A percentile compares a stretch with the other conserved stretches of the same genome.
phyloP scores from a whole-genome alignment of 2,113 vertebrate species.

The Gobius niger region DNA sequence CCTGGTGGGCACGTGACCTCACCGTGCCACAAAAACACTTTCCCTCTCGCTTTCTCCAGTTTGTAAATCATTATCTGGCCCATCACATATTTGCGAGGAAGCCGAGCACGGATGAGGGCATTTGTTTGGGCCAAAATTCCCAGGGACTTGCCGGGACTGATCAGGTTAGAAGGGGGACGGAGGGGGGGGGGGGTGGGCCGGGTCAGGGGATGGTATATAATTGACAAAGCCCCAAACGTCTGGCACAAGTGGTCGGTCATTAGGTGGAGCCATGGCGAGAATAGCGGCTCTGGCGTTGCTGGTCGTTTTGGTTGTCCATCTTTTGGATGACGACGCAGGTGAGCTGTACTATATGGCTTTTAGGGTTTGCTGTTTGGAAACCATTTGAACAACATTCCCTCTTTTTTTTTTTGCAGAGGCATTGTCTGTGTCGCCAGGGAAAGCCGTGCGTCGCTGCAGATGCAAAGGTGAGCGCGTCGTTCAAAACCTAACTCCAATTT shows the following conservation, averaged over 20 bases:
- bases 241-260: background rate
- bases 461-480: constrained; percentile 50
- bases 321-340: constrained; percentile 49
- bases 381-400: background rate
- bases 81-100: constrained; percentile 31
- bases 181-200: background rate
- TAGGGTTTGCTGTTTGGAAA: background rate
- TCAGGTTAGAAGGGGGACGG: background rate
- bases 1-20: background rate
- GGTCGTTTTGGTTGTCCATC: constrained; percentile 48
- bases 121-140: background rate
- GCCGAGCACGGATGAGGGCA: constrained; percentile 16
- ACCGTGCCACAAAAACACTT: background rate
- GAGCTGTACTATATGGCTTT: background rate
- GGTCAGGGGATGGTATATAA: constrained; percentile 12
- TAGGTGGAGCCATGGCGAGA: constrained; percentile 53
- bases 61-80: constrained; percentile 13
- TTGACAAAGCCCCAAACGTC: background rate
- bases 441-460: constrained; percentile 26
- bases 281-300: constrained; percentile 34
- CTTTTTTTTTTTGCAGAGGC: constrained; percentile 13
- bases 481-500: too few relatives aligned
- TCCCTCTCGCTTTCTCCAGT: background rate
- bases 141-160: constrained; percentile 12
- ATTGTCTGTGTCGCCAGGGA: background rate